These are phyloP conservation scores for Chrysolina oricalcia DNA, from an alignment of 2,888 invertebrate species.

Conservation along the genomic window DNA sequence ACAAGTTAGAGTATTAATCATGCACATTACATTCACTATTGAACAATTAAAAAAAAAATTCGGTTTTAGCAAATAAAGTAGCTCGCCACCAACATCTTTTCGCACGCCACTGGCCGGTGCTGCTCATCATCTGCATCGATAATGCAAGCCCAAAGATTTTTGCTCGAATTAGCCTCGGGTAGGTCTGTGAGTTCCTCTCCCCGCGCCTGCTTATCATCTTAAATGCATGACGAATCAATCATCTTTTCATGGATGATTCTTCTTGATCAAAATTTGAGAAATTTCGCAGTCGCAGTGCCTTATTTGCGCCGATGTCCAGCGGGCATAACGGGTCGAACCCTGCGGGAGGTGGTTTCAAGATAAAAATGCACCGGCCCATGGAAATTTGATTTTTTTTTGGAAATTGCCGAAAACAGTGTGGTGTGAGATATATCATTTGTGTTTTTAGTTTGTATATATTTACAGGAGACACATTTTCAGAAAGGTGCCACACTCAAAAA, in stretches of 20 bases:
- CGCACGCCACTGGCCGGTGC: neutral
- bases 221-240: constrained; percentile 23
- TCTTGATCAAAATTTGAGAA: constrained; percentile 7
- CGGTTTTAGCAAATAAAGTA: too few species aligned
- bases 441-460: neutral
- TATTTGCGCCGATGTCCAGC: neutral
- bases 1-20: too few species aligned
- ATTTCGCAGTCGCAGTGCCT: constrained; percentile 21
- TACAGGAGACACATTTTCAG: too few species aligned
- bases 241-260: constrained; percentile 20
- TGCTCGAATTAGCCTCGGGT: constrained; percentile 18
- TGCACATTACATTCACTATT: too few species aligned
- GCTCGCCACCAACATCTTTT: neutral
- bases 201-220: neutral
- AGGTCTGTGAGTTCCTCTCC: neutral
- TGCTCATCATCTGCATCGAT: constrained; percentile 15
- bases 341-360: neutral
- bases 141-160: constrained; percentile 6
- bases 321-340: neutral
- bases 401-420: neutral
- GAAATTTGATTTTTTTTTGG: neutral
- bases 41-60: too few species aligned
- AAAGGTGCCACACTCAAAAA: too few species aligned
- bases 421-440: neutral
- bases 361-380: neutral